Percentiles rank a stretch among this genome's conserved stretches.
Evolutionary conservation across 2,888 invertebrate genomes (phyloP).

Genomic region (Neria commutata): DNA sequence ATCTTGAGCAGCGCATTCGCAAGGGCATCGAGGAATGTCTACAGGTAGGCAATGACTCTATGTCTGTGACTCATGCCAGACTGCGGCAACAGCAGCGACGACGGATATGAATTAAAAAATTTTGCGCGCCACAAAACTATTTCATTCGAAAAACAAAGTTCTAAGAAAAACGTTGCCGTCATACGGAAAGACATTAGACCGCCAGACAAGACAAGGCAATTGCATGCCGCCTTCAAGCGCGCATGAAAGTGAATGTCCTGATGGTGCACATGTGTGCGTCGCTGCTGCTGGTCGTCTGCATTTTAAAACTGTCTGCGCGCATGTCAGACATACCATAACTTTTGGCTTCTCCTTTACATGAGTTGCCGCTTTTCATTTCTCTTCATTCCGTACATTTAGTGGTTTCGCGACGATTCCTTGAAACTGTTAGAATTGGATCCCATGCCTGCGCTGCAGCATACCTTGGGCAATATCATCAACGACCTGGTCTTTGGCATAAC

Average conservation of each 20-base stretch:
- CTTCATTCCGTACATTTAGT: conserved; percentile 20
- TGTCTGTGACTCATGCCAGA: conserved; percentile 20
- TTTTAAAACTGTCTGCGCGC: not conserved
- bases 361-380: conserved; percentile 9
- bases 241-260: conserved; percentile 3
- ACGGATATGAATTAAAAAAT: conserved; percentile 17
- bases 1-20: conserved; percentile 71
- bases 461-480: conserved; percentile 78
- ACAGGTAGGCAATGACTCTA: conserved; percentile 53
- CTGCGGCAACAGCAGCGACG: conserved; percentile 7
- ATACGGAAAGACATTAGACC: not conserved
- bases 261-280: not conserved
- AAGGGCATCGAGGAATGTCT: conserved; percentile 69
- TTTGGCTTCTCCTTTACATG: conserved; percentile 16
- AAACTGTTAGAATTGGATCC: conserved; percentile 57
- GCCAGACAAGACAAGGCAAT: not conserved
- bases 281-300: conserved; percentile 2
- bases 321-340: conserved; percentile 4
- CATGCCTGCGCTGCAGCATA: conserved; percentile 64
- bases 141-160: not conserved
- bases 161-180: not conserved
- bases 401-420: conserved; percentile 38
- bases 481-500: conserved; percentile 78
- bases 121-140: not conserved
- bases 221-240: not conserved